Conservation (phyloP, 2,113 vertebrate genomes). For the Danionella cerebrum region DNA sequence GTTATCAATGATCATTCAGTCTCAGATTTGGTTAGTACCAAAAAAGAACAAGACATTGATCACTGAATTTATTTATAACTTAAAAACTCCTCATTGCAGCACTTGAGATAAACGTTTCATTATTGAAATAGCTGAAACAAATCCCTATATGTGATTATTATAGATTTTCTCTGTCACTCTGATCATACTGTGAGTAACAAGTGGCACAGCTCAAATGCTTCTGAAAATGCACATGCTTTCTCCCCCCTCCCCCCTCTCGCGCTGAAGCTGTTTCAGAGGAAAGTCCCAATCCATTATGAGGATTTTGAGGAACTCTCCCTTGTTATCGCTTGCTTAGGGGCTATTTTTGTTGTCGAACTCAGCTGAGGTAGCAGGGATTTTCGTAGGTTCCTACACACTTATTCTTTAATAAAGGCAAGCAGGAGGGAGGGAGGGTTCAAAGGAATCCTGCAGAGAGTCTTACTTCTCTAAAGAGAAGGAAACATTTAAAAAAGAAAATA, state of each 20-base stretch:
- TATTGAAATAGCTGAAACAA: too few species aligned
- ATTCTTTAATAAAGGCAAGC: conserved; percentile 27
- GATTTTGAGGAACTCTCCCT: conserved; percentile 43
- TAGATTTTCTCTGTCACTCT: too few species aligned
- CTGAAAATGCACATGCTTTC: conserved; percentile 10
- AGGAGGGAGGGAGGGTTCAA: conserved; percentile 10
- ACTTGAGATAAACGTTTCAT: too few species aligned
- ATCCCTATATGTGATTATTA: too few species aligned
- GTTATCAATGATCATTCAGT: too few species aligned
- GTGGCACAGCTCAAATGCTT: conserved; percentile 23
- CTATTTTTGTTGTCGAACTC: conserved; percentile 34
- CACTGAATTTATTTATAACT: too few species aligned
- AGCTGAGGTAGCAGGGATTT: conserved; percentile 43
- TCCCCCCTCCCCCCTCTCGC: background rate
- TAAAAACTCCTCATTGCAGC: too few species aligned
- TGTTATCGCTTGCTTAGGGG: conserved; percentile 44
- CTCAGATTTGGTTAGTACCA: too few species aligned
- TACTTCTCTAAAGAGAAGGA: conserved; percentile 42
- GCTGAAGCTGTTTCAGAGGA: conserved; percentile 45
- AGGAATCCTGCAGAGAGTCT: conserved; percentile 40
- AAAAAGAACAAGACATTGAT: too few species aligned
- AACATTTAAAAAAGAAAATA: conserved; percentile 33
- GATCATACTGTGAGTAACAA: conserved; percentile 32
- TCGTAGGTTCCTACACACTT: conserved; percentile 27
- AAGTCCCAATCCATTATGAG: conserved; percentile 39